Conservation (phyloP, 2,113 vertebrate genomes). For the Corvus cornix region DNA sequence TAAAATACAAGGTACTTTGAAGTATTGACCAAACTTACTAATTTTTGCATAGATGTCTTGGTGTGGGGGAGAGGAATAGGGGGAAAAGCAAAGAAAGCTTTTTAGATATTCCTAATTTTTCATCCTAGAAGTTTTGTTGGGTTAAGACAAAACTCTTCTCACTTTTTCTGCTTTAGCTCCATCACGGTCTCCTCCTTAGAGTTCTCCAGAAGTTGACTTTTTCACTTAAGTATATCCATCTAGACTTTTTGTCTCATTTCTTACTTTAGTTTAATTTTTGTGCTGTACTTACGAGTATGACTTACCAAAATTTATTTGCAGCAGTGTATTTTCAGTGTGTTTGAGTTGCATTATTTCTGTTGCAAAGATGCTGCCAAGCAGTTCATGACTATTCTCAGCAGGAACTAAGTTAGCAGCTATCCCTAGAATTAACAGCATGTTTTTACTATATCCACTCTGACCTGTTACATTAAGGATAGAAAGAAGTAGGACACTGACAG, state of each 20-base stretch:
- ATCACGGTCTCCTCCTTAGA: neutral
- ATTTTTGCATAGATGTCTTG: neutral
- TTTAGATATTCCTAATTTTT: neutral
- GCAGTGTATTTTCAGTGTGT: neutral
- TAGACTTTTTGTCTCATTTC: neutral
- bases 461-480: neutral
- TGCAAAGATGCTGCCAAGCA: neutral
- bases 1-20: neutral
- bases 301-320: neutral
- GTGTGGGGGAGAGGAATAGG: neutral
- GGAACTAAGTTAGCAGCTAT: neutral
- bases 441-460: neutral
- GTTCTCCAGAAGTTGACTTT: neutral
- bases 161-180: neutral
- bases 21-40: neutral
- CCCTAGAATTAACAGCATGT: neutral
- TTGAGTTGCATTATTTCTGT: neutral
- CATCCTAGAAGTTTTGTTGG: neutral
- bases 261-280: neutral
- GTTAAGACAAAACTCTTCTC: neutral
- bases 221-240: neutral
- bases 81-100: neutral
- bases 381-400: neutral
- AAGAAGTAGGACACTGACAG: neutral
- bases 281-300: neutral